Evolutionary conservation across 2,113 vertebrate species (phyloP).

Genomic region (Oriolus oriolus): DNA sequence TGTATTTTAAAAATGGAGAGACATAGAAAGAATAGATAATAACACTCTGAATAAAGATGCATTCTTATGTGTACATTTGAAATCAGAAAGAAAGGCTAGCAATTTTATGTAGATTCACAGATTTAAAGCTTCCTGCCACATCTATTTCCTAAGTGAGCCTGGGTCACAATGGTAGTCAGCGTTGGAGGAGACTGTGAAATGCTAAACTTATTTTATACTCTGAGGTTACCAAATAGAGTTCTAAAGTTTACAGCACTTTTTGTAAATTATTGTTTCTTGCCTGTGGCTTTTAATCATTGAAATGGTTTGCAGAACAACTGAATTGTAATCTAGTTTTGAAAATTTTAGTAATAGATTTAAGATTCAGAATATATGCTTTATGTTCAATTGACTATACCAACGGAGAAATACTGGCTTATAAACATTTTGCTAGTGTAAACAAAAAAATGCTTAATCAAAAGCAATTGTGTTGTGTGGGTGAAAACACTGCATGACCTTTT

Average conservation of each 20-base stretch:
- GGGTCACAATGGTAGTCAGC: fast-evolving
- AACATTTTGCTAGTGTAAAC: background rate
- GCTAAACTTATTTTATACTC: background rate
- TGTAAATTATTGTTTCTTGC: background rate
- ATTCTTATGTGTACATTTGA: background rate
- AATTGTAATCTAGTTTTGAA: background rate
- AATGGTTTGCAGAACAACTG: background rate
- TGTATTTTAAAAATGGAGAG: background rate
- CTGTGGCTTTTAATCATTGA: background rate
- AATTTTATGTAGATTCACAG: background rate
- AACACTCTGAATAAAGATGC: background rate
- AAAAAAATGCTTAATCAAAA: background rate
- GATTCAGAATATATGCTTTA: background rate
- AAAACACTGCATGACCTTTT: background rate
- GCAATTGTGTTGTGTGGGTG: background rate
- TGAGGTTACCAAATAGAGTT: background rate
- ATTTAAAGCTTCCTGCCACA: background rate
- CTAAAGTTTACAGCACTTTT: background rate
- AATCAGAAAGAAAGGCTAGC: background rate
- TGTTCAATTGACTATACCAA: background rate
- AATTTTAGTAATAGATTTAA: background rate
- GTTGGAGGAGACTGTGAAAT: background rate
- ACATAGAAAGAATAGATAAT: background rate
- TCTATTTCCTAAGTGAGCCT: background rate
- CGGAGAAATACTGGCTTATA: background rate